Evolutionary conservation across 1,140 invertebrate genomes (phyloP).

Genomic region (Choristoneura fumiferana): DNA sequence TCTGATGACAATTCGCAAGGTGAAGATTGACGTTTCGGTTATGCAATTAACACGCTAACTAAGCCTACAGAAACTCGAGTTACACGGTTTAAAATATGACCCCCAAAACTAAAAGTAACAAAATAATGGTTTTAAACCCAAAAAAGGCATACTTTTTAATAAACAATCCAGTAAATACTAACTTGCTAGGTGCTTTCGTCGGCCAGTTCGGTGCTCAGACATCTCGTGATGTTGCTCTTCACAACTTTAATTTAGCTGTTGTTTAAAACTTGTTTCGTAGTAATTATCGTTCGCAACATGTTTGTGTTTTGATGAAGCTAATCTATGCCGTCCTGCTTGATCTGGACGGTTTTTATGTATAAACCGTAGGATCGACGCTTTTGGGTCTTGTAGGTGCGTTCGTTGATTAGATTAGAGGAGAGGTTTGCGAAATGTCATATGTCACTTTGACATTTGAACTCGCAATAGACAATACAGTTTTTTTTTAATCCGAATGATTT

Average conservation of each 20-base stretch:
- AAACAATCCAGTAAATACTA: slow-evolving; percentile 39
- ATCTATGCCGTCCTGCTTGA: slow-evolving; percentile 60
- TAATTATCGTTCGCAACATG: slow-evolving; percentile 83
- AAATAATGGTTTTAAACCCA: slow-evolving; percentile 11
- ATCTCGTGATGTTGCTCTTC: slow-evolving; percentile 79
- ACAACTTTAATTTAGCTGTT: slow-evolving; percentile 79
- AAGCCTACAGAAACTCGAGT: not conserved
- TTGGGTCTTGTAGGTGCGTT: slow-evolving; percentile 72
- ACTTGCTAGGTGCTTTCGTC: slow-evolving; percentile 82
- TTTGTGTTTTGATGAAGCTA: slow-evolving; percentile 52
- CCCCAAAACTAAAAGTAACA: slow-evolving; percentile 1
- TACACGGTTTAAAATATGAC: not conserved
- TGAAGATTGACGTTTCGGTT: slow-evolving; percentile 65
- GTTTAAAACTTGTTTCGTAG: slow-evolving; percentile 82
- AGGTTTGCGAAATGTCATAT: slow-evolving; percentile 14
- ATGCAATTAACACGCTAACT: slow-evolving; percentile 52
- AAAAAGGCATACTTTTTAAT: not conserved
- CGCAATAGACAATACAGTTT: not conserved
- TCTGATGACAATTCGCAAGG: slow-evolving; percentile 39
- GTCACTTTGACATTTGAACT: slow-evolving; percentile 3
- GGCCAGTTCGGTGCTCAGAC: slow-evolving; percentile 80
- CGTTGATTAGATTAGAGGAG: slow-evolving; percentile 45
- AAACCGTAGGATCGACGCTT: slow-evolving; percentile 70
- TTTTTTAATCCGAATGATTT: no score
- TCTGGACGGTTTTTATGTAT: slow-evolving; percentile 57